A percentile compares a stretch with the other conserved stretches of the same genome.
phyloP scores from a whole-genome alignment of 2,888 invertebrate genomes.

The Acanthococcus lagerstroemiae region DNA sequence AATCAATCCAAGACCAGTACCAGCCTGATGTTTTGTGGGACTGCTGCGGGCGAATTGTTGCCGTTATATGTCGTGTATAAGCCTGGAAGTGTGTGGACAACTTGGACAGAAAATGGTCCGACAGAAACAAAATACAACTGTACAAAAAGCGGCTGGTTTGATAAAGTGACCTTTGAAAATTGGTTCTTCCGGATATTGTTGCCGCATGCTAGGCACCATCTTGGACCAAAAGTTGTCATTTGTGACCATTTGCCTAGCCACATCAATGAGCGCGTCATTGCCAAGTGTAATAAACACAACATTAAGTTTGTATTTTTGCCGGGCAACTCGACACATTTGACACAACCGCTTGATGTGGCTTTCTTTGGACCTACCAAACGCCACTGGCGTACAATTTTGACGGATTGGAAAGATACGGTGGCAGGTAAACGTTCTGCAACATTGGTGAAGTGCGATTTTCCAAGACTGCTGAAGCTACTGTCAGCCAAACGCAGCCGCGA shows the following conservation, averaged over 20 bases:
- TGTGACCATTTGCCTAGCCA: slow-evolving; percentile 39
- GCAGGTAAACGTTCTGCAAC: not conserved
- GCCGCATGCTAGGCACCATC: slow-evolving; percentile 12
- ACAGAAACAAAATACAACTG: slow-evolving; percentile 5
- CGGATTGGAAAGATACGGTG: no score
- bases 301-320: slow-evolving; percentile 36
- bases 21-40: slow-evolving; percentile 39
- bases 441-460: not conserved
- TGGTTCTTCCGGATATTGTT: not conserved
- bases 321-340: not conserved
- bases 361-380: slow-evolving; percentile 37
- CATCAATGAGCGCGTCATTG: not conserved
- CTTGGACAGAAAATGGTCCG: not conserved
- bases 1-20: slow-evolving; percentile 39
- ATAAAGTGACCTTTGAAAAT: not conserved
- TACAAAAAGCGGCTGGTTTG: not conserved
- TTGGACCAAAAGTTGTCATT: slow-evolving; percentile 38
- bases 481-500: not conserved
- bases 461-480: not conserved
- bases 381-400: slow-evolving; percentile 32
- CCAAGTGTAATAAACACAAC: slow-evolving; percentile 33
- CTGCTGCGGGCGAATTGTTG: not conserved
- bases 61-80: slow-evolving; percentile 39
- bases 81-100: slow-evolving; percentile 14
- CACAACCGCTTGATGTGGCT: slow-evolving; percentile 37